Percentiles rank a stretch among this genome's conserved stretches.
These are phyloP conservation scores for Sinocyclocheilus anophthalmus DNA, from an alignment of 2,113 vertebrate genomes.

Conservation along the genomic window DNA sequence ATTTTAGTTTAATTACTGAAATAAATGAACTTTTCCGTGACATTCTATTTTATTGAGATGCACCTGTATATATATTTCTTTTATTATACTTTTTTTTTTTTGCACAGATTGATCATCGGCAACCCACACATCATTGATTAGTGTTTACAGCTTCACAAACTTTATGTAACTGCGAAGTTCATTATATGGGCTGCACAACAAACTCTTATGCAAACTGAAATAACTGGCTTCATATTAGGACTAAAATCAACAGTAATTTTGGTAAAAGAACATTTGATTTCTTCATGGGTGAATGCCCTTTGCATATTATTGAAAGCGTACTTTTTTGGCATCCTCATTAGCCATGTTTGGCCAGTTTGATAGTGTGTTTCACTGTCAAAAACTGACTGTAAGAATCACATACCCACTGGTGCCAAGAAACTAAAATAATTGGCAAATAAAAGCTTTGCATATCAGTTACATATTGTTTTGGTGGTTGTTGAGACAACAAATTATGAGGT, in stretches of 20 bases:
- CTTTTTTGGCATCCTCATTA: constrained; percentile 15
- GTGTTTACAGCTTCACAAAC: neutral
- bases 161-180: neutral
- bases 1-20: too few relatives aligned
- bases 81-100: too few relatives aligned
- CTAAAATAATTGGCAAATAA: constrained; percentile 7
- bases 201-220: neutral
- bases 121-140: neutral
- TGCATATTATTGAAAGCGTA: neutral
- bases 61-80: too few relatives aligned
- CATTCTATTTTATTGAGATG: too few relatives aligned
- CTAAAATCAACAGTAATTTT: neutral
- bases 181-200: neutral
- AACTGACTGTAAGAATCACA: neutral
- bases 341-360: constrained; percentile 11
- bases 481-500: neutral
- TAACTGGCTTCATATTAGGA: neutral
- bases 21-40: too few relatives aligned
- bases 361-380: neutral
- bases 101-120: neutral
- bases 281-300: neutral
- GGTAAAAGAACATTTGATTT: constrained; percentile 20
- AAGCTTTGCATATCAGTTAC: neutral
- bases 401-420: neutral
- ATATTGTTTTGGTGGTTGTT: constrained; percentile 3